These are phyloP conservation scores for Pteria penguin DNA, from an alignment of 2,888 invertebrate species.

Conservation along the genomic window DNA sequence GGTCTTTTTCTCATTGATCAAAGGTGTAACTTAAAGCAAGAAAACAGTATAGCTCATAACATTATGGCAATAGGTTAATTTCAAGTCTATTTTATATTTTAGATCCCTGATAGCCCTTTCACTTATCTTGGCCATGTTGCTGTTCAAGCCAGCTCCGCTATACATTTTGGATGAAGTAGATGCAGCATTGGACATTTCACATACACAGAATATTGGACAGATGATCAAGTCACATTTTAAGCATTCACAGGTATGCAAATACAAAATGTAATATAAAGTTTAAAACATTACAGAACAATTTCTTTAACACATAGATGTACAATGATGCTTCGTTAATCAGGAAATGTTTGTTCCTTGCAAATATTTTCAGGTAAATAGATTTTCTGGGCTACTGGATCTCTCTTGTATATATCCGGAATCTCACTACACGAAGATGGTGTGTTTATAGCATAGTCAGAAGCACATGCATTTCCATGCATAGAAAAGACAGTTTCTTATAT, in stretches of 20 bases:
- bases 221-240: conserved; percentile 95
- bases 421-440: no score
- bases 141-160: conserved; percentile 98
- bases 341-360: no score
- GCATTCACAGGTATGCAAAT: conserved; percentile 85
- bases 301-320: background rate
- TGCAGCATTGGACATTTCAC: conserved; percentile 97
- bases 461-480: no score
- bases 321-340: no score
- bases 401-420: no score
- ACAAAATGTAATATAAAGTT: background rate
- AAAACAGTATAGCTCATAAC: no score
- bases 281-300: background rate
- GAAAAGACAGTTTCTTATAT: no score
- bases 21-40: background rate
- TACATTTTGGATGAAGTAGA: conserved; percentile 99
- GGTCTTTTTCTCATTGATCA: background rate
- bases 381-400: no score
- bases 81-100: conserved; percentile 47
- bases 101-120: conserved; percentile 94
- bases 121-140: conserved; percentile 95
- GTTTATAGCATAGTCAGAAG: no score
- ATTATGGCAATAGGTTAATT: no score
- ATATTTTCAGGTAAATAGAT: no score
- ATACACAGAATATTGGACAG: conserved; percentile 98